phyloP scores from a whole-genome alignment of 2,888 invertebrate genomes.

The Dicyrtomina minuta region DNA sequence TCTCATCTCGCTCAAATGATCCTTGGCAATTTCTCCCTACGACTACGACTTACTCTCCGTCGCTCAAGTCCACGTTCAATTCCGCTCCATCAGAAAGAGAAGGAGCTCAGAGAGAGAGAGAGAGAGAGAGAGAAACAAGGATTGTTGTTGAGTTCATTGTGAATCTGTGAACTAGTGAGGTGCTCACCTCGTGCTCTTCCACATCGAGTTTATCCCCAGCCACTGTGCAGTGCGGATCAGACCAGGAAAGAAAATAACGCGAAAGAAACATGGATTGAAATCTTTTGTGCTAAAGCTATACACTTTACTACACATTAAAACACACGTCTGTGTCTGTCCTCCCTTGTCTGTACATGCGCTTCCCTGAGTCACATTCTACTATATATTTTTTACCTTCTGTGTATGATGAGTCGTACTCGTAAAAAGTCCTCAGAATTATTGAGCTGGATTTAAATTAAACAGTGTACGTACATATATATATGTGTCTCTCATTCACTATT shows the following conservation, averaged over 20 bases:
- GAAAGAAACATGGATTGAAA: background rate
- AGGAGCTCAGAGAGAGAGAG: no score
- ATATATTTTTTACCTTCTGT: background rate
- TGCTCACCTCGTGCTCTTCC: background rate
- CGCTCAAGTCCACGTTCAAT: constrained; percentile 1
- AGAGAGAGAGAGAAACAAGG: background rate
- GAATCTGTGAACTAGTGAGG: background rate
- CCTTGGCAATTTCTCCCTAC: background rate
- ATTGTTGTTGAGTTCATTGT: background rate
- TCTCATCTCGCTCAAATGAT: constrained; percentile 8
- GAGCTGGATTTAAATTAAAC: no score
- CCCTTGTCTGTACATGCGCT: no score
- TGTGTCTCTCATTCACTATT: no score
- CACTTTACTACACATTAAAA: no score
- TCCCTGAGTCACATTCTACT: no score
- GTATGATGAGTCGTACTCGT: no score
- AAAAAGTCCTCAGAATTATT: no score
- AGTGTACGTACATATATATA: no score
- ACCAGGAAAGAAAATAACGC: background rate
- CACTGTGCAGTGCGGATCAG: constrained; percentile 3
- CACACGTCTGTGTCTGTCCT: no score
- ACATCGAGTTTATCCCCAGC: background rate
- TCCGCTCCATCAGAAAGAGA: background rate
- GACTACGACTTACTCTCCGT: background rate
- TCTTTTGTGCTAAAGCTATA: background rate